phyloP scores from a whole-genome alignment of 2,888 invertebrate species.

The Ornithoptera priamus region DNA sequence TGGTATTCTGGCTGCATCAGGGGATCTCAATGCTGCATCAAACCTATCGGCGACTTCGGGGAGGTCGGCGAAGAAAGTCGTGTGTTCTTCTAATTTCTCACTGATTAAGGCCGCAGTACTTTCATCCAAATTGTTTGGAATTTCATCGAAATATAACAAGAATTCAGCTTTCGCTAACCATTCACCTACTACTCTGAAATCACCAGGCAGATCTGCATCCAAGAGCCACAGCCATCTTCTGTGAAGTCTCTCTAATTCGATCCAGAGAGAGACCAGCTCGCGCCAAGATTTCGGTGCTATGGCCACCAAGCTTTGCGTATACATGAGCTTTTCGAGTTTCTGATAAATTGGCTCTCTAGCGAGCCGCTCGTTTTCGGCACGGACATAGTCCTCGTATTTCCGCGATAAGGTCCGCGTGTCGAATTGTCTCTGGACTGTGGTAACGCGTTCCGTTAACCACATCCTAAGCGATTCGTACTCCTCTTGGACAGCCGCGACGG shows the following conservation, averaged over 20 bases:
- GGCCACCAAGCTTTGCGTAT: conserved; percentile 89
- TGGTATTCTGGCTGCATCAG: conserved; percentile 85
- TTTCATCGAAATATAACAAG: conserved; percentile 88
- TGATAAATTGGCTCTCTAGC: conserved; percentile 85
- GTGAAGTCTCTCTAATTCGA: conserved; percentile 87
- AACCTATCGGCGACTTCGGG: conserved; percentile 89
- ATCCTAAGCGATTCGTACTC: conserved; percentile 89
- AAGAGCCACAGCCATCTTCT: conserved; percentile 93
- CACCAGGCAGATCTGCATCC: conserved; percentile 91
- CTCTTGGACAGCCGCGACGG: conserved; percentile 88
- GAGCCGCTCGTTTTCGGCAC: conserved; percentile 88
- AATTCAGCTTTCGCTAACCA: conserved; percentile 95
- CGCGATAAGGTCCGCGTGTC: conserved; percentile 86
- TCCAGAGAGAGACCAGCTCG: conserved; percentile 90
- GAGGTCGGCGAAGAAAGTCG: conserved; percentile 91
- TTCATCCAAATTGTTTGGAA: conserved; percentile 91
- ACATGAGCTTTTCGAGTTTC: conserved; percentile 88
- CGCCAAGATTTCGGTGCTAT: conserved; percentile 93
- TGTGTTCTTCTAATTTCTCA: conserved; percentile 93
- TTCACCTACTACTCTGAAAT: conserved; percentile 91
- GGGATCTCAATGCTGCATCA: conserved; percentile 84
- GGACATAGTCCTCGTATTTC: conserved; percentile 89
- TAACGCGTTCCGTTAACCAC: conserved; percentile 90
- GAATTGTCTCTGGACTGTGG: conserved; percentile 87
- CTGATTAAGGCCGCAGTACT: conserved; percentile 93